Percentiles rank a stretch among this genome's conserved stretches.
Evolutionary conservation across 2,797 vertebrate genomes (phyloP).

Genomic region (Helicolenus hilgendorfi): DNA sequence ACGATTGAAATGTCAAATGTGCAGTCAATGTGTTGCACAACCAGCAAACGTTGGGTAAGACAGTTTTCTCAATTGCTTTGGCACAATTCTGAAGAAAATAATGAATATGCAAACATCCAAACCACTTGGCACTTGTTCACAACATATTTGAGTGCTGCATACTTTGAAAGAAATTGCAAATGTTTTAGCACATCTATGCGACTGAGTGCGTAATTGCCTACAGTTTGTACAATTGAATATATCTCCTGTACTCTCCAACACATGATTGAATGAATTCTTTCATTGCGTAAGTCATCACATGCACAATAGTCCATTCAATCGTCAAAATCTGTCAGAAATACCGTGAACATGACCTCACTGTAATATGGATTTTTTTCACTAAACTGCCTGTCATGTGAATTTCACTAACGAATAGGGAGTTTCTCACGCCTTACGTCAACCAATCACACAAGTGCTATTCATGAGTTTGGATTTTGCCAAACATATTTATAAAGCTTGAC

Average conservation of each 20-base stretch:
- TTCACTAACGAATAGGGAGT: background rate
- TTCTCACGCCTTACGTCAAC: slow-evolving; percentile 3
- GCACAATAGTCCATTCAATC: background rate
- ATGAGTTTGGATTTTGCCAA: background rate
- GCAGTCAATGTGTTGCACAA: background rate
- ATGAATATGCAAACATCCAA: background rate
- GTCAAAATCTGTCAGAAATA: background rate
- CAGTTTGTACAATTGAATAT: background rate
- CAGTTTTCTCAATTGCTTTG: background rate
- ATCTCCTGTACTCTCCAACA: slow-evolving; percentile 1
- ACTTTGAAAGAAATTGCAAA: background rate
- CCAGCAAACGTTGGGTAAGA: background rate
- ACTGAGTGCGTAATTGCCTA: background rate
- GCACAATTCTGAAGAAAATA: background rate
- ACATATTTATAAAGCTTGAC: slow-evolving; percentile 6
- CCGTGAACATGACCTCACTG: background rate
- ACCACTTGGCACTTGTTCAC: background rate
- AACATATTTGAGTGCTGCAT: background rate
- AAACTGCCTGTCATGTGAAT: background rate
- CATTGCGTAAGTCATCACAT: background rate
- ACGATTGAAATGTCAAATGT: background rate
- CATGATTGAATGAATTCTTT: background rate
- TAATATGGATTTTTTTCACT: background rate
- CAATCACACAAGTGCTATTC: background rate
- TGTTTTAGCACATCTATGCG: background rate